Conservation (phyloP, 1,140 invertebrate genomes). For the Tyrophagus putrescentiae region DNA sequence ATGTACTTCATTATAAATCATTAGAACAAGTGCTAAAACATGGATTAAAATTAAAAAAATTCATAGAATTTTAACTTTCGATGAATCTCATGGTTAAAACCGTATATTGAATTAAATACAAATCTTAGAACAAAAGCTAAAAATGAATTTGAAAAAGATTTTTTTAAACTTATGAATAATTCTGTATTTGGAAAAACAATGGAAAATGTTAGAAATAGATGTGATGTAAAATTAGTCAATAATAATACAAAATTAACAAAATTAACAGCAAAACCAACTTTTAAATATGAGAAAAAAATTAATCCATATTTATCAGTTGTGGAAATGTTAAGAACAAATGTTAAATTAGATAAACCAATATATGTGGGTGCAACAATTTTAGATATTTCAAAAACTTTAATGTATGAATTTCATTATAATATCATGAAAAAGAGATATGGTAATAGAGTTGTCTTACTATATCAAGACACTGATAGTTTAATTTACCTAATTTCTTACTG, state of each 20-base stretch:
- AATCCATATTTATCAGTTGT: slow-evolving; percentile 22
- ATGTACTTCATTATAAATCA: slow-evolving; percentile 39
- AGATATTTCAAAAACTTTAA: slow-evolving; percentile 28
- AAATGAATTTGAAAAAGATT: slow-evolving; percentile 30
- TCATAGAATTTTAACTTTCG: slow-evolving; percentile 36
- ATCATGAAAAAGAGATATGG: slow-evolving; percentile 27
- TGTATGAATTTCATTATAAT: slow-evolving; percentile 31
- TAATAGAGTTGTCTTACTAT: slow-evolving; percentile 24
- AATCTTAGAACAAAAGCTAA: slow-evolving; percentile 26
- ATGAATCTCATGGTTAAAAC: slow-evolving; percentile 38
- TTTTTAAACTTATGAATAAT: slow-evolving; percentile 36
- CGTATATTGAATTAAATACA: slow-evolving; percentile 37
- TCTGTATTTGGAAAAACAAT: slow-evolving; percentile 38
- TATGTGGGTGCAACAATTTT: slow-evolving; percentile 29
- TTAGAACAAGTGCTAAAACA: slow-evolving; percentile 37
- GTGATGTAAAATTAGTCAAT: slow-evolving; percentile 33
- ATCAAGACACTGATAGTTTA: slow-evolving; percentile 24
- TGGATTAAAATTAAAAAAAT: slow-evolving; percentile 38
- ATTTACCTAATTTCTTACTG: slow-evolving; percentile 24
- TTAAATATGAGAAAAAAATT: slow-evolving; percentile 30
- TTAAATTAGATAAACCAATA: slow-evolving; percentile 29
- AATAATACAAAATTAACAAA: slow-evolving; percentile 30
- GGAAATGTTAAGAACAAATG: slow-evolving; percentile 23
- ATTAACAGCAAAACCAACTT: slow-evolving; percentile 34
- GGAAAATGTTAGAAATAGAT: slow-evolving; percentile 37